phyloP scores from a whole-genome alignment of 2,113 vertebrate genomes.

The Cyprinodon variegatus region DNA sequence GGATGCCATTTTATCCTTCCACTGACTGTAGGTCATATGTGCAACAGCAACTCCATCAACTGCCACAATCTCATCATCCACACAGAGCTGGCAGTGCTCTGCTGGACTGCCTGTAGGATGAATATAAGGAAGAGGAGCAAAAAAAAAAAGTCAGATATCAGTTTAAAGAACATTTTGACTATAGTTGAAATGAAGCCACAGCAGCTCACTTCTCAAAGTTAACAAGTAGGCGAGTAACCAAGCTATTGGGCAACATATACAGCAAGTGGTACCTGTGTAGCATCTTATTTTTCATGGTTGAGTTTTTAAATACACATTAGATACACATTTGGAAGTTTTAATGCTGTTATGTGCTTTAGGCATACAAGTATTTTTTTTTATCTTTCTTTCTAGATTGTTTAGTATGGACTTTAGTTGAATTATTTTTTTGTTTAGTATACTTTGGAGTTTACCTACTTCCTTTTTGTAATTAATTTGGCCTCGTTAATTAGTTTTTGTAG shows the following conservation, averaged over 20 bases:
- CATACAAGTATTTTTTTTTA: too few relatives aligned
- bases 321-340: background rate
- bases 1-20: conserved; percentile 85
- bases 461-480: too few relatives aligned
- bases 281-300: conserved; percentile 71
- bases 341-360: too few relatives aligned
- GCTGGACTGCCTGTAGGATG: conserved; percentile 85
- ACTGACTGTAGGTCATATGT: conserved; percentile 84
- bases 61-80: conserved; percentile 90
- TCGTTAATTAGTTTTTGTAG: too few relatives aligned
- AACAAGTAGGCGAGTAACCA: conserved; percentile 45
- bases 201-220: background rate
- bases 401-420: too few relatives aligned
- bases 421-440: too few relatives aligned
- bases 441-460: too few relatives aligned
- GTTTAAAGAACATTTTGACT: background rate
- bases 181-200: background rate
- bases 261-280: conserved; percentile 66
- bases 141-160: conserved; percentile 7
- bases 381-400: too few relatives aligned
- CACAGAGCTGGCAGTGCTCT: conserved; percentile 86
- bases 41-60: conserved; percentile 84
- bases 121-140: background rate
- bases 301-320: conserved; percentile 35
- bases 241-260: conserved; percentile 24